phyloP scores from a whole-genome alignment of 2,113 vertebrate genomes.

The Todiramphus chloris region DNA sequence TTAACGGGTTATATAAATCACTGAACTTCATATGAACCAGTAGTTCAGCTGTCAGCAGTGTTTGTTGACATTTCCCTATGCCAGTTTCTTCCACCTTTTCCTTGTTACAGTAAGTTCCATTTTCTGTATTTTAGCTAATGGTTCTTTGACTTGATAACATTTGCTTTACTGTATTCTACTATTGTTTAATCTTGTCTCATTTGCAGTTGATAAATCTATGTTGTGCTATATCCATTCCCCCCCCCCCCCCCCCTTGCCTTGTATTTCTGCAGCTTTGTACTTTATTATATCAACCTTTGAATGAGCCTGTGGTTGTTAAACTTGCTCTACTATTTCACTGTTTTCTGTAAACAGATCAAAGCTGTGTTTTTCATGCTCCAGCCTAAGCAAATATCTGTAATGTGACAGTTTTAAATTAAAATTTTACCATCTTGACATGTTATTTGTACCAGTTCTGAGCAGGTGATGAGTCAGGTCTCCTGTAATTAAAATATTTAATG shows the following conservation, averaged over 20 bases:
- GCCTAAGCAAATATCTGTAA: slow-evolving; percentile 25
- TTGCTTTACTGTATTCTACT: background rate
- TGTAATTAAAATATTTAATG: slow-evolving; percentile 41
- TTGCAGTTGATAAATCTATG: background rate
- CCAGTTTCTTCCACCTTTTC: background rate
- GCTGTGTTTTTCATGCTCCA: background rate
- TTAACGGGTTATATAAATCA: background rate
- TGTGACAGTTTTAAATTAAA: slow-evolving; percentile 31
- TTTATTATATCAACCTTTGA: background rate
- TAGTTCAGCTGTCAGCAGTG: background rate
- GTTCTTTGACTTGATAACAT: background rate
- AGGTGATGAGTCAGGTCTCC: background rate
- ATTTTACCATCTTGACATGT: background rate
- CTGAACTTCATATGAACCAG: background rate
- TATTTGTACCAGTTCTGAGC: background rate
- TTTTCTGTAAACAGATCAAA: slow-evolving; percentile 17
- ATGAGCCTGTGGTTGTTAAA: background rate
- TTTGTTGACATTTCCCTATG: background rate
- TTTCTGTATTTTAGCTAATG: background rate
- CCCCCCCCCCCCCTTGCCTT: fast-evolving
- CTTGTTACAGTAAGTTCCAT: background rate
- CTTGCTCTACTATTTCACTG: slow-evolving; percentile 7
- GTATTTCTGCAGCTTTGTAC: background rate
- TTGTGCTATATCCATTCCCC: background rate
- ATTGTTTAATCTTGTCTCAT: background rate